Base-by-base conservation (phyloP, 2,113 vertebrate genomes). In the Numenius arquata region DNA sequence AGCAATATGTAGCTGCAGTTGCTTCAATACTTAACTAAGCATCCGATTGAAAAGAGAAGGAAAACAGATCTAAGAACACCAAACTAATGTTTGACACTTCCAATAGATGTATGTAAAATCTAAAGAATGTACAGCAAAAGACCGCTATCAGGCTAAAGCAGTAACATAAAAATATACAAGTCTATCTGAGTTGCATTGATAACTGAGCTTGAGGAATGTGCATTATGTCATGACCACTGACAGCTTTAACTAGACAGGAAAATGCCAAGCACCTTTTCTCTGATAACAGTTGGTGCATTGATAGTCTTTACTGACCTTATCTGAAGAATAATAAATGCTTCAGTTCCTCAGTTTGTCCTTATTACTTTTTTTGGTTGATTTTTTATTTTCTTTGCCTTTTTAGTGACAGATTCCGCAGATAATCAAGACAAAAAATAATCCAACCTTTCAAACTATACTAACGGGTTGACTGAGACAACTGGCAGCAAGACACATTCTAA, bases 191-290 rank as follows among this genome's bases (percentile, higher is more conserved):
- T 8, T 34, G 36, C 38, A 14, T 70, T 85, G 92, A 96, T 96
- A 96, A 91, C 36, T 38, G 72, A 78, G 48, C 68, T 83, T 40
- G 88, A 90, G 78, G 84, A 95, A 94, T 89, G 85, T 88, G 86
- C 81, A 74, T 87, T 92, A 85, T 95, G 89, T 94, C 70, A 41
- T 18, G n/a, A 65, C 65, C 71, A 82, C 66, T 95, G 95, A 84
- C 91, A 97, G 75, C 56, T 95, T 97, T 93, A 93, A 81, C 61
- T 18, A 93, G 87, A 71, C 95, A 95, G 94, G 73, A 96, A 94
- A 95, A 88, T 0, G 1, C 75, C 75, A 84, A 95, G 62, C 90
- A 96, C 88, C 68, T 93, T 89, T 80, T 58, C 66, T 80, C 29
- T 83, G 91, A 89, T 93, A 94, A 72, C 48, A 93, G 27, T 68